Evolutionary conservation across 2,113 vertebrate genomes (phyloP), one percentile per base, ranked within the genome.

Genomic region (human): DNA sequence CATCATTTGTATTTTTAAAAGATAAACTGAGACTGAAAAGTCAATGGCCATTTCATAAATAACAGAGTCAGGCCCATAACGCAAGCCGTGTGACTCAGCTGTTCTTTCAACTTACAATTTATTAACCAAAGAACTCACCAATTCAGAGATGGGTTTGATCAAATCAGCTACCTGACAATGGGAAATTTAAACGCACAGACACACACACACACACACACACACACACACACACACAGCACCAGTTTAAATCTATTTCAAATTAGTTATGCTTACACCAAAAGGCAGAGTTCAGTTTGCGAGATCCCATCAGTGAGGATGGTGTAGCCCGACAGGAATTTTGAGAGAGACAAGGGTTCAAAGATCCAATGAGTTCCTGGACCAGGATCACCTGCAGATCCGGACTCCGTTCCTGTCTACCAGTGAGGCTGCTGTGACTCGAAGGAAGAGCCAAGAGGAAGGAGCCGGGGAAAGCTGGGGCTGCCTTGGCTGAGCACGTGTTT

Each of bases 351-450:
- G 66, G 38, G 38, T 20, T 30, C 23, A 13, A 18, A 75, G 68
- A 18, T 48, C 83, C 35, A 22, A 25, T 13, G 18, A 48, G 32
- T 11, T 10, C 48, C 30, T 12, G 48, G 68, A 9, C 45, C 25
- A 23, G 66, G 38, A 4, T 11, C 25, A 25, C 68, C 75, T 16
- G 25, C 20, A 18, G 8, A 30, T 52, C n/a, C 23, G 73, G n/a
- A 11, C 35, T 40, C 3, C 13, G 2, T 38, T 20, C 45, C 8
- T 43, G 86, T n/a, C 55, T 5, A 8, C 70, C 79, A 4, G 4
- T 6, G 32, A 35, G 80, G n/a, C 4, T 25, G 16, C 64, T 5
- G 0, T 13, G n/a, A 8, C 10, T 40, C 13, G 0, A 13, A 64
- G 8, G 40, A n/a, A 50, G 3, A 12, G 35, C 5, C 4, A 10